phyloP scores from a whole-genome alignment of 2,113 vertebrate genomes.

The Salvelinus alpinus region DNA sequence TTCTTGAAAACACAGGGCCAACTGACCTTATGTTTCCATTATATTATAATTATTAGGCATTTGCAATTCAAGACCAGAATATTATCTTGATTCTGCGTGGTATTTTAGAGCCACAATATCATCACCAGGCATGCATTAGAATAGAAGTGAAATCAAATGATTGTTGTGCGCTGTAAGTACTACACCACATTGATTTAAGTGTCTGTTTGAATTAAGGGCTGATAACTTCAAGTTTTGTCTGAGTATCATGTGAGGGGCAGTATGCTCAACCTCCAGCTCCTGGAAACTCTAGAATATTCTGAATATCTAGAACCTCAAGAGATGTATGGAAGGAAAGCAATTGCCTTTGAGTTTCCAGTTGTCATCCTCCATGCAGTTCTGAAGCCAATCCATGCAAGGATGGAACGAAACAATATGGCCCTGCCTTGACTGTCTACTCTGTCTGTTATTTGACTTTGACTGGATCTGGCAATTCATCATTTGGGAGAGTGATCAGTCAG shows the following conservation, averaged over 20 bases:
- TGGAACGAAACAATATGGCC: not conserved
- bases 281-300: not conserved
- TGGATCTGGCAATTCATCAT: slow-evolving; percentile 5
- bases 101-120: slow-evolving; percentile 24
- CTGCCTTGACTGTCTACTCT: not conserved
- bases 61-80: slow-evolving; percentile 55
- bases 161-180: slow-evolving; percentile 54
- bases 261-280: not conserved
- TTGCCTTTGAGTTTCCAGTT: not conserved
- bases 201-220: slow-evolving; percentile 61
- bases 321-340: slow-evolving; percentile 1
- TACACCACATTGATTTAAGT: slow-evolving; percentile 55
- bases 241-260: slow-evolving; percentile 50
- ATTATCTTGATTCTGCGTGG: slow-evolving; percentile 53
- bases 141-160: slow-evolving; percentile 53
- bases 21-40: slow-evolving; percentile 47
- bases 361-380: not conserved
- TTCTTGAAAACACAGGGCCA: not conserved
- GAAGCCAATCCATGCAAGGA: not conserved
- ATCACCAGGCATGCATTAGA: slow-evolving; percentile 54
- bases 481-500: slow-evolving; percentile 1
- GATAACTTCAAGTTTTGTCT: slow-evolving; percentile 50
- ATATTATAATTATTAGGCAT: slow-evolving; percentile 50
- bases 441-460: slow-evolving; percentile 14
- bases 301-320: not conserved